Evolutionary conservation across 2,888 invertebrate genomes (phyloP).

Genomic region (Drosophila robusta): DNA sequence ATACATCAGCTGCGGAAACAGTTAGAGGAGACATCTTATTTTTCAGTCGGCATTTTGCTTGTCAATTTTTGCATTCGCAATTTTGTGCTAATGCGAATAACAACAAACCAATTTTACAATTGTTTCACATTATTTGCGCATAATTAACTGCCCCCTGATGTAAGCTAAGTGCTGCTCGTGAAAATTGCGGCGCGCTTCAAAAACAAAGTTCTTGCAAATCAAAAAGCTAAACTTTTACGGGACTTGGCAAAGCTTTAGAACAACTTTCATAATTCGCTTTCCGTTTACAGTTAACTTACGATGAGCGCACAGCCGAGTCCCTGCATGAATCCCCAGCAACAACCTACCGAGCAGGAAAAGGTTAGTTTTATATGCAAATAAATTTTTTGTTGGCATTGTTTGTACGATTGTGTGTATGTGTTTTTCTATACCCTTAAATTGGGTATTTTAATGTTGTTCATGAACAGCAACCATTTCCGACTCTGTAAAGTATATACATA

Average conservation of each 20-base stretch:
- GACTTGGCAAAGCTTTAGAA: constrained; percentile 10
- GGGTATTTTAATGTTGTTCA: background rate
- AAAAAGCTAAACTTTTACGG: constrained; percentile 11
- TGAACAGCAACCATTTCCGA: background rate
- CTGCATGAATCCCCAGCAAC: constrained; percentile 87
- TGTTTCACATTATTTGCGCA: constrained; percentile 5
- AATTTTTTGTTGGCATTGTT: background rate
- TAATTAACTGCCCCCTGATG: constrained; percentile 2
- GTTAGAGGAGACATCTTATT: constrained; percentile 37
- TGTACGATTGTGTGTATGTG: background rate
- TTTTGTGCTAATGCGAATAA: constrained; percentile 1
- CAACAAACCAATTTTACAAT: background rate
- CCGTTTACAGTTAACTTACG: constrained; percentile 18
- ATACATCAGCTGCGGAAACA: constrained; percentile 29
- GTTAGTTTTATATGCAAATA: constrained; percentile 39
- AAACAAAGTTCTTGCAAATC: background rate
- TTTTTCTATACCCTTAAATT: too few relatives aligned
- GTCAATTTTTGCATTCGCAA: constrained; percentile 4
- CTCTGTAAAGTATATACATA: background rate
- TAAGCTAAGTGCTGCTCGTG: background rate
- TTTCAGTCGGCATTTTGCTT: constrained; percentile 53
- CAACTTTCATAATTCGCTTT: background rate
- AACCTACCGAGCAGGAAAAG: constrained; percentile 87
- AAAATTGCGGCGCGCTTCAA: background rate
- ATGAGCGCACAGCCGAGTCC: constrained; percentile 93